phyloP scores from a whole-genome alignment of 2,113 vertebrate species.

The Pogona vitticeps region DNA sequence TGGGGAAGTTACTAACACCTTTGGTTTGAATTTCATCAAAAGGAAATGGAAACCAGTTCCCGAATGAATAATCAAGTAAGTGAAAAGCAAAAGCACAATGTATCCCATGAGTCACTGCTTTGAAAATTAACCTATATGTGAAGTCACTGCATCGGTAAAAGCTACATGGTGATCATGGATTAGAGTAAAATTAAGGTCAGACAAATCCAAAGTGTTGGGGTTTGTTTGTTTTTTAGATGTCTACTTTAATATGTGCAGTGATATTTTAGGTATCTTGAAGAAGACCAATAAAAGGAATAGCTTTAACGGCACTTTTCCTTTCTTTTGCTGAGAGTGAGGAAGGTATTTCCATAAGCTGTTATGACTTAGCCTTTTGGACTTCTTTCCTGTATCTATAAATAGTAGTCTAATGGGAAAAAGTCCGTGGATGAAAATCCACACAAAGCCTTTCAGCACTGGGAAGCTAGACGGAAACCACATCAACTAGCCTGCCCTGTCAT shows the following conservation, averaged over 20 bases:
- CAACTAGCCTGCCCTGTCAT: not conserved
- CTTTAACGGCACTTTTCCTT: not conserved
- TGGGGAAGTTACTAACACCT: constrained; percentile 52
- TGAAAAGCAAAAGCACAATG: constrained; percentile 51
- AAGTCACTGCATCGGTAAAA: not conserved
- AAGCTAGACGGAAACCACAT: no score
- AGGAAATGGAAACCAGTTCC: constrained; percentile 33
- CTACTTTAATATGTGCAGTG: not conserved
- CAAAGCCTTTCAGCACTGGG: no score
- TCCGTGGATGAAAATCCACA: not conserved
- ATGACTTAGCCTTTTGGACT: not conserved
- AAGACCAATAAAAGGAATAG: not conserved
- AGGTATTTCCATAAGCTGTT: not conserved
- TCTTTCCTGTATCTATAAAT: not conserved
- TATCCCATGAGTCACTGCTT: constrained; percentile 57
- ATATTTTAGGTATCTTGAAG: not conserved
- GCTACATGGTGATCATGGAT: not conserved
- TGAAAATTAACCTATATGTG: constrained; percentile 8
- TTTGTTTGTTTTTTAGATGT: not conserved
- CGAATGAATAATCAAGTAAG: constrained; percentile 56
- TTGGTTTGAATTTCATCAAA: not conserved
- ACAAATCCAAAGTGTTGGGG: not conserved
- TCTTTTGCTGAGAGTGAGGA: not conserved
- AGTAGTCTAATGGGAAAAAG: not conserved
- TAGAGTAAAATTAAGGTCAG: constrained; percentile 14